Base-by-base conservation (phyloP, 1,140 invertebrate genomes). In the Drosophila equinoxialis region DNA sequence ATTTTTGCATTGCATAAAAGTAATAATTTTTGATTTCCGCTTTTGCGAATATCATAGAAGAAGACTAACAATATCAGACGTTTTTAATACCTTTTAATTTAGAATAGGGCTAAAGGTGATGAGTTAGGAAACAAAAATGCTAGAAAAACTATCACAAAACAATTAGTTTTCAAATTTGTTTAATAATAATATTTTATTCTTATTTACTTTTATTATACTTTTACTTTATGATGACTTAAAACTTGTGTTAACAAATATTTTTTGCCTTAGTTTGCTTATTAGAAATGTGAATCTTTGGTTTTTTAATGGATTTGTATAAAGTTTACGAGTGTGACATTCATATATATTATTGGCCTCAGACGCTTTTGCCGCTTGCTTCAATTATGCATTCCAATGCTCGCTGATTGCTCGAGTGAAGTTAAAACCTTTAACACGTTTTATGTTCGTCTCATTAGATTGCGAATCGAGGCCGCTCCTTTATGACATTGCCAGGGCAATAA, bases 391-490 rank as follows among this genome's bases (percentile, higher is more conserved):
- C 70, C 60, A 65, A 37, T 37, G 61, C 41, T 76, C 65, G 73
- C 33, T 63, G 54, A 71, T 41, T 68, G 57, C 71, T 30, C 30
- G 77, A 62, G 23, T 77, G 71, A 77, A 66, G 82, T 74, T 67
- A 82, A 87, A 87, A 51, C 45, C 80, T 79, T 86, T 79, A 71
- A 76, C 83, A 76, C 83, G 84, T 87, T 86, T 86, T 86, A 86
- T 86, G 79, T 68, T 30, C 64, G 65, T 74, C 83, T 86, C 83
- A 83, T 86, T 86, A 87, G 83, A 83, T 62, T 71, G 68, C 70
- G 68, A 51, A 75, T 64, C 65, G 61, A 60, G 39, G 76, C 77
- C 76, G 83, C 76, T 71, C 79, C 79, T 86, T 86, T 86, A 86
- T 86, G 83, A 87, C 79, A 74, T 74, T 71, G 65, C 59, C 37